Percentiles rank a stretch among this genome's conserved stretches.
Evolutionary conservation across 1,140 invertebrate genomes (phyloP).

Genomic region (Phocides pigmalion): DNA sequence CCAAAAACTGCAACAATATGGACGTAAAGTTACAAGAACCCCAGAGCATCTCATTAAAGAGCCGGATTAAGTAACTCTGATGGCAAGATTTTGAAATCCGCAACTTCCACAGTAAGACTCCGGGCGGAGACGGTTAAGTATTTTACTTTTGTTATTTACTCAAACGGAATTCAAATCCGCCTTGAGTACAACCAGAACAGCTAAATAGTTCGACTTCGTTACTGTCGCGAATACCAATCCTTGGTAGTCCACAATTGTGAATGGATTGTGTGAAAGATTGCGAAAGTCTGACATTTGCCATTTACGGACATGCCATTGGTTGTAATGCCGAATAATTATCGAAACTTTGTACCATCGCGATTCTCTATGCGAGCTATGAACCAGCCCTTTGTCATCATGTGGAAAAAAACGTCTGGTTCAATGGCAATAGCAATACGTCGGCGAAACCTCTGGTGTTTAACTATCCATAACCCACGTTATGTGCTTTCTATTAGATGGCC

Average conservation of each 20-base stretch:
- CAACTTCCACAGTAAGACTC: conserved; percentile 12
- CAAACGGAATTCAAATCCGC: conserved; percentile 31
- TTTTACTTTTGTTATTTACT: conserved; percentile 32
- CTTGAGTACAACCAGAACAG: conserved; percentile 23
- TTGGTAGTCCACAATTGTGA: background rate
- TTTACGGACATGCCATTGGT: too few species aligned
- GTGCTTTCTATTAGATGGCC: too few species aligned
- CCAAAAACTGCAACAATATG: background rate
- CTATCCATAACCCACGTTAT: too few species aligned
- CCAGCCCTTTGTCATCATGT: too few species aligned
- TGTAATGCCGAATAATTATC: too few species aligned
- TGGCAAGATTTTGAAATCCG: conserved; percentile 20
- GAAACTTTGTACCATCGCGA: too few species aligned
- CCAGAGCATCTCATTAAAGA: conserved; percentile 21
- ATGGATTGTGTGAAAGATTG: too few species aligned
- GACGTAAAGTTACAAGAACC: background rate
- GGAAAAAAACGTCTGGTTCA: too few species aligned
- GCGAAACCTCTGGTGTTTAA: too few species aligned
- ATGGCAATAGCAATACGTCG: too few species aligned
- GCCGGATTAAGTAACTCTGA: conserved; percentile 13
- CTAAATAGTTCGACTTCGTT: conserved; percentile 24
- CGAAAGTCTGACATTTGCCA: too few species aligned
- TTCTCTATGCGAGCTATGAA: too few species aligned
- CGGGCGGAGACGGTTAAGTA: conserved; percentile 20
- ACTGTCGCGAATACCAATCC: conserved; percentile 16